Base-by-base conservation (phyloP, 1,140 invertebrate genomes). In the Bombyx mandarina region DNA sequence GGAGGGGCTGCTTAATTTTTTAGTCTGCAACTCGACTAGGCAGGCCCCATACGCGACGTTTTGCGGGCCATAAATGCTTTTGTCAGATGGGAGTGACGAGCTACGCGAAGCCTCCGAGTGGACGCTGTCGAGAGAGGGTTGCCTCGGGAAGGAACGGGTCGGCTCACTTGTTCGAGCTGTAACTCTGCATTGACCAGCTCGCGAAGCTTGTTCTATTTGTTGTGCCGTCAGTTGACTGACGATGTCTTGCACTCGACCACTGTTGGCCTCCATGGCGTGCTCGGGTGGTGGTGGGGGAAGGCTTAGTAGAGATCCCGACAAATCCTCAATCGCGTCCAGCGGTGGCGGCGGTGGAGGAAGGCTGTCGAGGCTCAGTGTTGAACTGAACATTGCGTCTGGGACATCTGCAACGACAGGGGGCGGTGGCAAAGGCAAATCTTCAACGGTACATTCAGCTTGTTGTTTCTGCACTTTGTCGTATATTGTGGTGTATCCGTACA, bases 321-420 rank as follows among this genome's bases (percentile, higher is more conserved):
- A 84, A 62, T 94, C 79, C 44, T 82, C 79, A 47, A 77, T 70
- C 1, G 90, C 89, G 51, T 93, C 92, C 7, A 89, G 88, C 0
- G 92, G 92, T 3, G 93, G 93, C 1, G 94, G 94, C 2, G 94
- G 94, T 9, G 94, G 93, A 2, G 94, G 94, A 53, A 95, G 71
- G 8, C 93, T 93, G 55, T 94, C 93, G 46, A 95, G 75, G 12
- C 93, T 94, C 2, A 94, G 81, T n/a, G 92, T 94, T 0, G 93
- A 94, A 45, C 92, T 90, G 74, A 93, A 93, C 89, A 94, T 91
- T 0, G 66, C 74, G 45, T 86, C 77, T 10, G 79, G 73, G 2
- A 65, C 55, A 43, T 74, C 75, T 22, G 67, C 70, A 53, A 70
- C 58, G 85, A 91, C 91, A 0, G 92, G 92, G 12, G 90, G 92